Evolutionary conservation across 2,888 invertebrate species (phyloP).

Genomic region (Rhamnusium bicolor): DNA sequence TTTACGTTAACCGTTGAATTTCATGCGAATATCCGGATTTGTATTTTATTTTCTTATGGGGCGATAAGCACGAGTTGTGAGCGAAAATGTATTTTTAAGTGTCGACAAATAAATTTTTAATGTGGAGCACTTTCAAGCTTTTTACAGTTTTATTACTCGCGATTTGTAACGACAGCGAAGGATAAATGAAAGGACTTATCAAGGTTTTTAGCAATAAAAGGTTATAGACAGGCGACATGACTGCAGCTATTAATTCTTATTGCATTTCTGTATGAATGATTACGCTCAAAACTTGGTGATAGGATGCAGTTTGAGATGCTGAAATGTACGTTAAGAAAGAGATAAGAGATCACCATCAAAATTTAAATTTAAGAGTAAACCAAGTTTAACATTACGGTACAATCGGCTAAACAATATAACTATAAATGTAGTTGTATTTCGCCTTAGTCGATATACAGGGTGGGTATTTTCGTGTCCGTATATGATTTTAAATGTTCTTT

Average conservation of each 20-base stretch:
- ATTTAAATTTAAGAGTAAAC: no score
- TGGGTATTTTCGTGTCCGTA: no score
- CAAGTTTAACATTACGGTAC: no score
- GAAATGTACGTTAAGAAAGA: no score
- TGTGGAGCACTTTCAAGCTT: conserved; percentile 3
- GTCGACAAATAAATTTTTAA: conserved; percentile 5
- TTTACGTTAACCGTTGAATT: not conserved
- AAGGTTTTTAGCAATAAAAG: conserved; percentile 10
- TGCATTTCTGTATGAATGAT: not conserved
- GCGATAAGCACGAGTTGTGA: not conserved
- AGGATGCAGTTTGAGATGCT: no score
- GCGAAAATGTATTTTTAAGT: not conserved
- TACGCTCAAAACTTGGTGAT: no score
- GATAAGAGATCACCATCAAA: no score
- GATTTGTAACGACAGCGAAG: not conserved
- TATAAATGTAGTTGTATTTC: no score
- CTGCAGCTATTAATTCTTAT: not conserved
- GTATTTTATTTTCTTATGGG: not conserved
- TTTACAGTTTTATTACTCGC: not conserved
- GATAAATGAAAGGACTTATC: conserved; percentile 15
- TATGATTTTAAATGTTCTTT: no score
- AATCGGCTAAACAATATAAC: no score
- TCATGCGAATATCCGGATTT: not conserved
- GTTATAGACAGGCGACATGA: conserved; percentile 1
- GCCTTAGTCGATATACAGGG: no score